Conservation (phyloP, 2,888 invertebrate genomes). For the Thelaira solivaga region DNA sequence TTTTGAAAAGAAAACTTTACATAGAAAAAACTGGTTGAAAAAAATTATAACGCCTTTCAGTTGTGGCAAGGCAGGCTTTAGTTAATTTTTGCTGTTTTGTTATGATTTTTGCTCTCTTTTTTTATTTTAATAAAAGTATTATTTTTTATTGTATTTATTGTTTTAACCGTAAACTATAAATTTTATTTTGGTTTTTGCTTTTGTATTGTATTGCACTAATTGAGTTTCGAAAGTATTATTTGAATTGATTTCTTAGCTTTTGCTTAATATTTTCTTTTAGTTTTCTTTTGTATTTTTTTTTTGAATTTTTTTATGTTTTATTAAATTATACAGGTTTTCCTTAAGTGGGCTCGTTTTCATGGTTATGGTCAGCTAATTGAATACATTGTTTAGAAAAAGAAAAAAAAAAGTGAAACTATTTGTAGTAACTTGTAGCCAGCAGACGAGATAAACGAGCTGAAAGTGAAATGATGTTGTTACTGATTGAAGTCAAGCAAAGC, state of each 20-base stretch:
- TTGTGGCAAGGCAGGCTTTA: neutral
- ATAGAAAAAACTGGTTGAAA: conserved; percentile 25
- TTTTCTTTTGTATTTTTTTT: too few relatives aligned
- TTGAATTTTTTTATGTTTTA: neutral
- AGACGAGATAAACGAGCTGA: neutral
- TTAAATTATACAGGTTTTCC: conserved; percentile 6
- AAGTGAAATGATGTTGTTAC: conserved; percentile 26
- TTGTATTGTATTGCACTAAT: neutral
- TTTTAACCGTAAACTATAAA: conserved; percentile 11
- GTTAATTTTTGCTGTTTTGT: neutral
- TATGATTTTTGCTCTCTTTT: neutral
- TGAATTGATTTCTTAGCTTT: conserved; percentile 7
- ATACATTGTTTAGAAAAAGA: neutral
- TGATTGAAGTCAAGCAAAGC: neutral
- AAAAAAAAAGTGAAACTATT: neutral
- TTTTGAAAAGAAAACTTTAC: conserved; percentile 8
- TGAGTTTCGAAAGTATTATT: conserved; percentile 31
- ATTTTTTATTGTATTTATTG: neutral
- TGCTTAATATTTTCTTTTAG: neutral
- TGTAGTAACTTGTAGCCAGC: too few relatives aligned
- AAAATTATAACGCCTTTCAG: conserved; percentile 44
- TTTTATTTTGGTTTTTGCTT: too few relatives aligned
- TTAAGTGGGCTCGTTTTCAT: conserved; percentile 10
- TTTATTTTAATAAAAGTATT: neutral
- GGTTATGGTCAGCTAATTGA: conserved; percentile 16